Conservation (phyloP, 1,140 invertebrate species). For the Spodoptera litura region DNA sequence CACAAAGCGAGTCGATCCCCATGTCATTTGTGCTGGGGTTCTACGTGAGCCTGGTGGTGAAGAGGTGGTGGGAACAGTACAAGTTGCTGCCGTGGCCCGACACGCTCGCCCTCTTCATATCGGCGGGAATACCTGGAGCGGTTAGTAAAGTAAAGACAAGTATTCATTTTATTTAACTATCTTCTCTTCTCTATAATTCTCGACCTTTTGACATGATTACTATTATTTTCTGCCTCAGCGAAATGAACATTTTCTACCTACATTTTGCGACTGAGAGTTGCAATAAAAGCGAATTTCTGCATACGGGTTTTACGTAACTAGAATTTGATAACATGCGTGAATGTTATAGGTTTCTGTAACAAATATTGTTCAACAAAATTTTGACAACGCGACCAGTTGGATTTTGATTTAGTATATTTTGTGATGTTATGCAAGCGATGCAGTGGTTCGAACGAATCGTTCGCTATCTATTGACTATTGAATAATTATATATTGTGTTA, state of each 20-base stretch:
- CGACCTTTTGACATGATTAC: not conserved
- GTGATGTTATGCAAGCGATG: too few relatives aligned
- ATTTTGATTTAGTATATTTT: too few relatives aligned
- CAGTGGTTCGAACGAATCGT: too few relatives aligned
- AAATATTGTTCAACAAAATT: not conserved
- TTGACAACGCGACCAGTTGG: not conserved
- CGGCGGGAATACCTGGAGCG: slow-evolving; percentile 95
- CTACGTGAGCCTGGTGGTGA: slow-evolving; percentile 96
- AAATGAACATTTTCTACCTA: slow-evolving; percentile 21
- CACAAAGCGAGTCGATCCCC: slow-evolving; percentile 94
- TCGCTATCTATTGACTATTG: too few relatives aligned
- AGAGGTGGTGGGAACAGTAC: slow-evolving; percentile 97
- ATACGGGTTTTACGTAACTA: slow-evolving; percentile 28
- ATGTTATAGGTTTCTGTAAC: not conserved
- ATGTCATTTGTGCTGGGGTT: slow-evolving; percentile 98
- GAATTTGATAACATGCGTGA: slow-evolving; percentile 29
- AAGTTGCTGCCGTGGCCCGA: slow-evolving; percentile 96
- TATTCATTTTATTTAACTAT: slow-evolving; percentile 47
- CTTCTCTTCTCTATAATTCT: not conserved
- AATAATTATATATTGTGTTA: too few relatives aligned
- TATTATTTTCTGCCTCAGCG: slow-evolving; percentile 13
- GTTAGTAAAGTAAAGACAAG: slow-evolving; percentile 88
- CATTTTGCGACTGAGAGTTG: slow-evolving; percentile 25
- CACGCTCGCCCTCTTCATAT: slow-evolving; percentile 95
- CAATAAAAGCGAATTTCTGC: slow-evolving; percentile 28